Percentiles rank a stretch among this genome's conserved stretches.
phyloP scores from a whole-genome alignment of 2,113 vertebrate genomes.

The Eurypyga helias region DNA sequence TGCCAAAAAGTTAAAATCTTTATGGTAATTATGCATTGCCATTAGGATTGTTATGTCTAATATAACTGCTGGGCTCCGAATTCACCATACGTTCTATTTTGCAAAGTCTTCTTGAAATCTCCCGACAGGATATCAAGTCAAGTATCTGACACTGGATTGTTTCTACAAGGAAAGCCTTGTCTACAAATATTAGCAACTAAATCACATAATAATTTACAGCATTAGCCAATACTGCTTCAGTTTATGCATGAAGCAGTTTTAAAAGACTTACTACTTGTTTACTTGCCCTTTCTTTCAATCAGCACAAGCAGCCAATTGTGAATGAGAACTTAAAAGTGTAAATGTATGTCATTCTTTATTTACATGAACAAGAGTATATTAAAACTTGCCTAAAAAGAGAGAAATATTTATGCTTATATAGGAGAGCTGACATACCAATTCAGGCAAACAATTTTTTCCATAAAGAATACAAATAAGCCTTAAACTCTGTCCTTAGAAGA shows the following conservation, averaged over 20 bases:
- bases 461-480: neutral
- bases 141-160: neutral
- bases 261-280: neutral
- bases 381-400: neutral
- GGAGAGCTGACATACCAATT: neutral
- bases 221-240: neutral
- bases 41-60: neutral
- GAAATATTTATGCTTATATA: neutral
- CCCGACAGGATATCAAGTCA: neutral
- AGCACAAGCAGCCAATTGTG: neutral
- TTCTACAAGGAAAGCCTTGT: neutral
- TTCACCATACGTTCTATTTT: neutral
- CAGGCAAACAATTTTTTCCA: neutral
- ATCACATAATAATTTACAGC: neutral
- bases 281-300: neutral
- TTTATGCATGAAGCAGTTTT: neutral
- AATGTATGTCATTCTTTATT: neutral
- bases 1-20: neutral
- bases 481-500: neutral
- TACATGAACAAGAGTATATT: neutral
- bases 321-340: neutral
- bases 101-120: neutral
- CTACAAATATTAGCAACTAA: neutral
- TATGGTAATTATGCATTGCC: neutral
- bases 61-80: slow-evolving; percentile 12